phyloP scores from a whole-genome alignment of 53 echinoderm and acorn worm genomes.

The Zoroaster sp. region DNA sequence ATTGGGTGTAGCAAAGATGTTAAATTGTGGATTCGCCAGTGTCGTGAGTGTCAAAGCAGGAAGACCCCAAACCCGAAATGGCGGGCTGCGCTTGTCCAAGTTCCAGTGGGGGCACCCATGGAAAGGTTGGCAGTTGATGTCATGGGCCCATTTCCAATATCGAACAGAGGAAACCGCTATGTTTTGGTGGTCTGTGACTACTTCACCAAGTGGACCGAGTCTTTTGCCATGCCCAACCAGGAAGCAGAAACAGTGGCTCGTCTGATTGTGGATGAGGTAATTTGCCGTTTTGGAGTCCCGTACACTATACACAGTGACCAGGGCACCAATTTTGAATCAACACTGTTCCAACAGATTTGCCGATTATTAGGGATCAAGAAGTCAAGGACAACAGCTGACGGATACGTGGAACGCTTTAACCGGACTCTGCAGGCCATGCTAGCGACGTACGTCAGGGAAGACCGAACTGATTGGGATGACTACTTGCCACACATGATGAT shows the following conservation, averaged over 20 bases:
- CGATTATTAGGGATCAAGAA: slow-evolving; percentile 24
- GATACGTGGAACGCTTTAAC: slow-evolving; percentile 20
- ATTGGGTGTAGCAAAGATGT: slow-evolving; percentile 26
- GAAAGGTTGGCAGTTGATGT: too few relatives aligned
- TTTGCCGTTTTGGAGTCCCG: slow-evolving; percentile 47
- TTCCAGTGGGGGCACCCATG: too few relatives aligned
- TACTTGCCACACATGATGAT: slow-evolving; percentile 35
- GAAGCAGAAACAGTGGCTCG: slow-evolving; percentile 30
- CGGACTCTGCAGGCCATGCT: slow-evolving; percentile 43
- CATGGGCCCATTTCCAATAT: too few relatives aligned
- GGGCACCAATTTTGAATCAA: slow-evolving; percentile 45
- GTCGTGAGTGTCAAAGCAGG: too few relatives aligned
- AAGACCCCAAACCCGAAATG: not conserved
- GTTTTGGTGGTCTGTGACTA: not conserved
- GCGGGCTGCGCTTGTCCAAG: too few relatives aligned
- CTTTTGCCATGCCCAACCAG: slow-evolving; percentile 19
- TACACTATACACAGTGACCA: slow-evolving; percentile 42
- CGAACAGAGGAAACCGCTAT: not conserved
- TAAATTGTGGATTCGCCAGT: not conserved
- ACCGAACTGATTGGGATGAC: slow-evolving; percentile 52
- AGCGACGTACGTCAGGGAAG: not conserved
- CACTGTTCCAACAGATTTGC: slow-evolving; percentile 4
- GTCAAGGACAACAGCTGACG: slow-evolving; percentile 36
- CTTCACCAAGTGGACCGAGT: slow-evolving; percentile 42
- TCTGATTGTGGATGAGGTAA: not conserved